phyloP scores from a whole-genome alignment of 2,113 vertebrate genomes.

The Neopipo cinnamomea region DNA sequence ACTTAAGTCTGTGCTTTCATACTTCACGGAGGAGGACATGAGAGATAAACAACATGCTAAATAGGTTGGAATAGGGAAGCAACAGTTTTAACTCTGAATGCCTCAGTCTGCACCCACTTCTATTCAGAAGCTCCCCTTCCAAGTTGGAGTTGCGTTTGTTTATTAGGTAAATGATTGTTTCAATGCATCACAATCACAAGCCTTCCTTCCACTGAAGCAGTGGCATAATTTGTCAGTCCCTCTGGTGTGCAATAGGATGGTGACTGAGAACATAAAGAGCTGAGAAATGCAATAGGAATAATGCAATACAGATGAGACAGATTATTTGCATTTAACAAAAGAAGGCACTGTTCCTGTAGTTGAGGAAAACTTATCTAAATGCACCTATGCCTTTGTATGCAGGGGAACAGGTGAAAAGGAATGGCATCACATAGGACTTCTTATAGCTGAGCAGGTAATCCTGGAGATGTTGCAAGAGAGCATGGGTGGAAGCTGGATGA shows the following conservation, averaged over 20 bases:
- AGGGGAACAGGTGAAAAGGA: accelerated
- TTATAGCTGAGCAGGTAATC: background rate
- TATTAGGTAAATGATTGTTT: background rate
- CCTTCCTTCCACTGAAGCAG: background rate
- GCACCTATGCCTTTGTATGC: background rate
- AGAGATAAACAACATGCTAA: background rate
- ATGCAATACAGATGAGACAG: background rate
- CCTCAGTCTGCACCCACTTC: background rate
- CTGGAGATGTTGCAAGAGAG: background rate
- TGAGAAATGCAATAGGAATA: background rate
- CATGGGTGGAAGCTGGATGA: background rate
- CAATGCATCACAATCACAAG: background rate
- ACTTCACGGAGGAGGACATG: background rate
- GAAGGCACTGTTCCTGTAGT: background rate
- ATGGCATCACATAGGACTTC: background rate
- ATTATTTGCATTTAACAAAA: background rate
- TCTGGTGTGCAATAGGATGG: background rate
- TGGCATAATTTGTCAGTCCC: background rate
- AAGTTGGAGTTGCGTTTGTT: background rate
- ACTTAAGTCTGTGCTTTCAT: background rate
- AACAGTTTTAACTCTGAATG: background rate
- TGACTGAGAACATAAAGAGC: background rate
- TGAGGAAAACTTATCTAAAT: background rate
- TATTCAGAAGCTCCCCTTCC: background rate
- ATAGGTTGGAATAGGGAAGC: background rate